Conservation (phyloP, 2,113 vertebrate genomes). For the Halichoeres trimaculatus region DNA sequence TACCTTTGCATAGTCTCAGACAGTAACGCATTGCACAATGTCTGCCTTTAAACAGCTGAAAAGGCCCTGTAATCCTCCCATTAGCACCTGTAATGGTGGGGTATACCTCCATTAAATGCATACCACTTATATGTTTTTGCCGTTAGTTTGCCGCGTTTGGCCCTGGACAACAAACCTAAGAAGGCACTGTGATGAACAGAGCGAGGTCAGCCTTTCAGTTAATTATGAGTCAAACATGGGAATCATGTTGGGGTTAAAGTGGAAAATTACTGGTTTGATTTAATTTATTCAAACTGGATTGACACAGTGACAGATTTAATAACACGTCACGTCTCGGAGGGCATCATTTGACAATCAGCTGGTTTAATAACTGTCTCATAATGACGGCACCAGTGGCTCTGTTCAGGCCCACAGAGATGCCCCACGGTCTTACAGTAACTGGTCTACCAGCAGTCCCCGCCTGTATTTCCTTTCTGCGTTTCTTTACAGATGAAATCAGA, state of each 20-base stretch:
- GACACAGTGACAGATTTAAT: not conserved
- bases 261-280: not conserved
- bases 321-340: not conserved
- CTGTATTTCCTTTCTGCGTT: conserved; percentile 30
- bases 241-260: not conserved
- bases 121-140: no score
- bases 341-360: conserved; percentile 8
- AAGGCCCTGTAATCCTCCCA: no score
- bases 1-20: no score
- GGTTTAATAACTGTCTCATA: conserved; percentile 11
- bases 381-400: conserved; percentile 20
- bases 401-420: conserved; percentile 42
- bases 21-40: no score
- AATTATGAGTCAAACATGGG: not conserved
- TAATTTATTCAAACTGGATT: not conserved
- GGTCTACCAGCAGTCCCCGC: conserved; percentile 23
- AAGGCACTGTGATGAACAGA: not conserved
- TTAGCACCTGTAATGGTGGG: no score
- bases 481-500: conserved; percentile 58
- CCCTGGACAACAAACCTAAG: conserved; percentile 19
- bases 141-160: no score
- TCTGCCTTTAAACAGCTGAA: no score
- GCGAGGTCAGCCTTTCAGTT: not conserved
- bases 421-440: conserved; percentile 17
- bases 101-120: no score